Evolutionary conservation across 2,888 invertebrate species (phyloP).

Genomic region (Volucella bombylans): DNA sequence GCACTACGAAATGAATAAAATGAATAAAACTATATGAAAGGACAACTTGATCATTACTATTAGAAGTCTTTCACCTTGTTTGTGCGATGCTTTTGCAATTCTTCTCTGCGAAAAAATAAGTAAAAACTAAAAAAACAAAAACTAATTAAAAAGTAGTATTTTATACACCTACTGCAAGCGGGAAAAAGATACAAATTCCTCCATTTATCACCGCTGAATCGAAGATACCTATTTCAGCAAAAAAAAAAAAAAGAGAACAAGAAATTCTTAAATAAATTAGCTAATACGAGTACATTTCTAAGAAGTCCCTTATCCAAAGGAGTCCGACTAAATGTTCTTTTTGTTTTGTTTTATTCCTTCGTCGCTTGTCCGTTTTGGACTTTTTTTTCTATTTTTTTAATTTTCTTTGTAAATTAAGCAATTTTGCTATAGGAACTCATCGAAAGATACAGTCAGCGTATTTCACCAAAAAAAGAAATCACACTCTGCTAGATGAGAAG

Average conservation of each 20-base stretch:
- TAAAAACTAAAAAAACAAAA: slow-evolving; percentile 9
- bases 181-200: slow-evolving; percentile 58
- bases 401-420: slow-evolving; percentile 67
- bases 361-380: not conserved
- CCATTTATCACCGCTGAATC: slow-evolving; percentile 42
- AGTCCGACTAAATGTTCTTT: slow-evolving; percentile 32
- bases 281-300: slow-evolving; percentile 60
- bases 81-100: not conserved
- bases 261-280: slow-evolving; percentile 41
- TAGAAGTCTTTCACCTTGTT: slow-evolving; percentile 32
- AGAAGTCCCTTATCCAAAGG: slow-evolving; percentile 36
- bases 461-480: slow-evolving; percentile 26
- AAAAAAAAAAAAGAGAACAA: slow-evolving; percentile 2
- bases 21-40: slow-evolving; percentile 9
- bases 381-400: slow-evolving; percentile 21
- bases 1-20: not conserved
- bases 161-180: slow-evolving; percentile 18
- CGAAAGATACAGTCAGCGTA: slow-evolving; percentile 58
- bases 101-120: not conserved
- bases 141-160: slow-evolving; percentile 9
- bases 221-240: slow-evolving; percentile 8
- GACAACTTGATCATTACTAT: slow-evolving; percentile 56
- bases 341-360: slow-evolving; percentile 1
- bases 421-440: slow-evolving; percentile 29
- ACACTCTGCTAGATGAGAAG: not conserved